Evolutionary conservation across 2,113 vertebrate species (phyloP).

Genomic region (Poeciliopsis turrubarensis): DNA sequence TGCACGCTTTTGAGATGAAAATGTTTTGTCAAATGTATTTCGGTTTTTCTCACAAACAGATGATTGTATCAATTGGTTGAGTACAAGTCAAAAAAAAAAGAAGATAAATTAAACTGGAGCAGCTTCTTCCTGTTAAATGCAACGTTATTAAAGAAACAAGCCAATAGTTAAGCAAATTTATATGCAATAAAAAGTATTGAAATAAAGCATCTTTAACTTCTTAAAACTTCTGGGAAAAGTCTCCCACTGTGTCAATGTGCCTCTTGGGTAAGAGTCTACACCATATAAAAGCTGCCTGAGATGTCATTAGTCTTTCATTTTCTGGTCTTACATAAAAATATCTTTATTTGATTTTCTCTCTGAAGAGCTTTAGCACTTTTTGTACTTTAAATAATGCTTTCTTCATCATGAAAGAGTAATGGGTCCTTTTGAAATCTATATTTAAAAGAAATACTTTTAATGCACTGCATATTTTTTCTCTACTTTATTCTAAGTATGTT

Average conservation of each 20-base stretch:
- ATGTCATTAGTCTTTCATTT: neutral
- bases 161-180: neutral
- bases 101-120: too few relatives aligned
- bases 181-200: neutral
- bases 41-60: too few relatives aligned
- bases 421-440: neutral
- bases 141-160: neutral
- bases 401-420: neutral
- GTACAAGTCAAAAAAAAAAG: too few relatives aligned
- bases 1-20: too few relatives aligned
- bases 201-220: neutral
- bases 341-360: neutral
- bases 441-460: neutral
- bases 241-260: neutral
- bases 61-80: too few relatives aligned
- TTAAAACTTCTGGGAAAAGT: neutral
- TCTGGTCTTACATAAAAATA: neutral
- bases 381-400: neutral
- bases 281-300: neutral
- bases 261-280: neutral
- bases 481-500: neutral
- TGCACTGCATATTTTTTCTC: neutral
- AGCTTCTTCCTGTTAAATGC: neutral
- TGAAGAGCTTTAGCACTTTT: neutral
- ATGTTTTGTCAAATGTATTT: too few relatives aligned